Evolutionary conservation across 2,888 invertebrate genomes (phyloP), one percentile per base, ranked within the genome.

Genomic region (Callinectes sapidus): DNA sequence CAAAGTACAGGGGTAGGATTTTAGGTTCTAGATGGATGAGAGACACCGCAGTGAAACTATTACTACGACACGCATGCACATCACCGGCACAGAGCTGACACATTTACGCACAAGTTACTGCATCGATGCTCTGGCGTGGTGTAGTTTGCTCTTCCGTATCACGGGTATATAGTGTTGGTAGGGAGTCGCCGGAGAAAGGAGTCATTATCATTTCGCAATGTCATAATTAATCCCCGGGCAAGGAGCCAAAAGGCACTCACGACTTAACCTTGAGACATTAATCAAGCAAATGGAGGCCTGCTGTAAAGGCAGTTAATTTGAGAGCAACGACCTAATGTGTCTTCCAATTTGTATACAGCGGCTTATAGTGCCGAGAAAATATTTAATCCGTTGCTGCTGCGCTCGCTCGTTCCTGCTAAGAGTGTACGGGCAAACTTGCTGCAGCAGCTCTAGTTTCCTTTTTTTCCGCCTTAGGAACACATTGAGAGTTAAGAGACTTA

Each of bases 381-480:
- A 81, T 13, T 71, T 71, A 28, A 10, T 28, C n/a, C 71, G 5
- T 28, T 35, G 35, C 13, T 35, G 14, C 77, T 32, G 77, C 77
- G 2, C 28, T 77, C 13, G 77, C 32, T 77, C 77, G 32, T 18
- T 1, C 32, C 77, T 28, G 77, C 32, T 10, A 81, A 14, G 81
- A 35, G 81, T 35, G 81, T 32, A 35, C 32, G 35, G 35, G 81
- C 16, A 81, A 81, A 81, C 35, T 81, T 81, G 35, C 32, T 32
- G 81, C 81, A 32, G 35, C 81, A 32, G 81, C 81, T 32, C 81
- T 32, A 35, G 81, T 32, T 35, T 81, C 81, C 18, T 71, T 71
- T 71, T 71, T 71, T 71, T 71, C 71, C 71, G 28, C n/a, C 71
- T 23, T 10, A 71, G 71, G 81, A 81, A 81, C 81, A 81, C 35